Evolutionary conservation across 2,113 vertebrate species (phyloP).

Genomic region (Ptilorrhoa leucosticta): DNA sequence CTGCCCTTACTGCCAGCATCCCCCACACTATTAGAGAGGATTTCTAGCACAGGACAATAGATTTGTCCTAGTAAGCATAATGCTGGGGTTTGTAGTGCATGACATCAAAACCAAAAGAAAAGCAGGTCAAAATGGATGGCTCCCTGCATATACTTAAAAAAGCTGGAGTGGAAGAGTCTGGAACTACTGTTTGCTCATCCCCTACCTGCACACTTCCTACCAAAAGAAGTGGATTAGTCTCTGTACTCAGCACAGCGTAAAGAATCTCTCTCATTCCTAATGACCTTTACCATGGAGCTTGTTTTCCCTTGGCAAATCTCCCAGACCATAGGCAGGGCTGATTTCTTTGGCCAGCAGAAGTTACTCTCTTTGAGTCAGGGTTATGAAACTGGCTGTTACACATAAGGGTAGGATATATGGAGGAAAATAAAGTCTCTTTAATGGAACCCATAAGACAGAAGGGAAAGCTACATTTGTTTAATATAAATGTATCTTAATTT

Average conservation of each 20-base stretch:
- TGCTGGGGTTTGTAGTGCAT: background rate
- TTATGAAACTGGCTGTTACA: background rate
- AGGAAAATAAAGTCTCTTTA: background rate
- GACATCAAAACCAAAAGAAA: constrained; percentile 19
- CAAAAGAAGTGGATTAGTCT: background rate
- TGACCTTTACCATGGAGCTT: constrained; percentile 4
- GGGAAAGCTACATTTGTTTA: background rate
- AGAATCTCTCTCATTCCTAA: background rate
- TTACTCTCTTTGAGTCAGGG: background rate
- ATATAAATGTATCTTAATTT: background rate
- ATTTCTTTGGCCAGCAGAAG: background rate
- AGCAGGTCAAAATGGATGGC: constrained; percentile 16
- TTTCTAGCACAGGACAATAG: constrained; percentile 24
- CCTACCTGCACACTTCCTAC: background rate
- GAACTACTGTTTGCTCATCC: background rate
- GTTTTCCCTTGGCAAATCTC: constrained; percentile 1
- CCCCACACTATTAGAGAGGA: background rate
- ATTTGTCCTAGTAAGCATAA: constrained; percentile 25
- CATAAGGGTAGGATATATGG: background rate
- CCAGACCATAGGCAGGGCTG: background rate
- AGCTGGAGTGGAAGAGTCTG: background rate
- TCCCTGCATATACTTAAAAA: background rate
- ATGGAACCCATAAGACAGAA: background rate
- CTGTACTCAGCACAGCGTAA: background rate
- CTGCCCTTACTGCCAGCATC: constrained; percentile 27